Base-by-base conservation (phyloP, 2,888 invertebrate species). In the Apoda limacodes region DNA sequence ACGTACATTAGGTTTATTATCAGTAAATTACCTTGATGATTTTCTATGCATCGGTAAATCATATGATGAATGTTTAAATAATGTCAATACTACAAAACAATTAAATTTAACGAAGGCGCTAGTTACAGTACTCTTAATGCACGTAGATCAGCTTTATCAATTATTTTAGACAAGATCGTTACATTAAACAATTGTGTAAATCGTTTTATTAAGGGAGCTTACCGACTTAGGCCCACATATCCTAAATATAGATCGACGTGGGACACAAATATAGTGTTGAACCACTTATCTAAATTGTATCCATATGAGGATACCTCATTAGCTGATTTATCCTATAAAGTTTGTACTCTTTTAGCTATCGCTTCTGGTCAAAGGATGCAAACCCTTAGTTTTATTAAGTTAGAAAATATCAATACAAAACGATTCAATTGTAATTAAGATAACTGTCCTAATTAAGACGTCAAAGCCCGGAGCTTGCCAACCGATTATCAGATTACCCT, bases 221-320 rank as follows among this genome's bases (percentile, higher is more conserved):
- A 29, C 29, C 52, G 37, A 35, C 20, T 38, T 11, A 49, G 41
- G 26, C 52, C 52, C 4, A 13, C 14, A 3, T 13, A 5, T 3
- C 49, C 52, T 1, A 55, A 52, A 25, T 54, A 53, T 19, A 30
- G 14, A 0, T 10, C 12, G 4, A 50, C 45, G 1, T 54, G 52
- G 51, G 43, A 54, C 20, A 49, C 49, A 4, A 28, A 49, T 24
- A 2, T 38, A 2, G 47, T 50, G 3, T 25, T 53, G 13, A 32
- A 17, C 17, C 7, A 17, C 7, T 7, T 17, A 17, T 17, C 17
- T 17, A 17, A 17, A 6, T 6, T 17, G 17, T 17, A 17, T 17
- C 17, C 17, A 17, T 17, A 17, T 17, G 17, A 17, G 7, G 7
- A 5, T 6, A 17, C 7, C 7, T 17, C 17, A 6, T 17, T 17